Conservation (phyloP, 1,140 invertebrate genomes). For the Drosophila saltans region DNA sequence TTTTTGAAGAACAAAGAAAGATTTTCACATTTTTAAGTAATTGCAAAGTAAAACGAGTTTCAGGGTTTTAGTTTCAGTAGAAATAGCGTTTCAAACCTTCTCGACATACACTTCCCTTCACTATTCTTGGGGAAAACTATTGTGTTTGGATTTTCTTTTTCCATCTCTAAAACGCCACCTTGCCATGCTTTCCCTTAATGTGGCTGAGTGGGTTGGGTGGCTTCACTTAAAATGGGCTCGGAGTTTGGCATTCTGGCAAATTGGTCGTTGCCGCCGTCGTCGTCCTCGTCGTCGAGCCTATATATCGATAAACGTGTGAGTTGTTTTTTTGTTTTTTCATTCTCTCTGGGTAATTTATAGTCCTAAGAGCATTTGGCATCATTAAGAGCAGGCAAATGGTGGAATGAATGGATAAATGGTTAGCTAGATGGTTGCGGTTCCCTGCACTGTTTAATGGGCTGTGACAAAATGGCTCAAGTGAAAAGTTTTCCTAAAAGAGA, state of each 20-base stretch:
- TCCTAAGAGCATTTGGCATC: conserved; percentile 65
- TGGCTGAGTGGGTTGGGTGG: not conserved
- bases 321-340: conserved; percentile 20
- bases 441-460: conserved; percentile 74
- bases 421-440: conserved; percentile 45
- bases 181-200: not conserved
- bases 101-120: no score
- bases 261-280: not conserved
- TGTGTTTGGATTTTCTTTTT: not conserved
- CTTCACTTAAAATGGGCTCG: conserved; percentile 1
- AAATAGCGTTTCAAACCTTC: no score
- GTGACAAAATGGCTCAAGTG: conserved; percentile 71
- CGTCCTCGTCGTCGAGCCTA: conserved; percentile 15
- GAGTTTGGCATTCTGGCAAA: conserved; percentile 29
- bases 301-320: conserved; percentile 49
- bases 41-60: no score
- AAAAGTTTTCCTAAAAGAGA: conserved; percentile 65
- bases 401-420: conserved; percentile 28
- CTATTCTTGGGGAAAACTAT: no score
- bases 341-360: conserved; percentile 65
- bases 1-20: not conserved
- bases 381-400: conserved; percentile 52
- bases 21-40: no score
- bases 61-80: no score
- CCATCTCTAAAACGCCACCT: conserved; percentile 1